Evolutionary conservation across 2,113 vertebrate species (phyloP), one percentile per base, ranked within the genome.

Genomic region (Oryzias melastigma): DNA sequence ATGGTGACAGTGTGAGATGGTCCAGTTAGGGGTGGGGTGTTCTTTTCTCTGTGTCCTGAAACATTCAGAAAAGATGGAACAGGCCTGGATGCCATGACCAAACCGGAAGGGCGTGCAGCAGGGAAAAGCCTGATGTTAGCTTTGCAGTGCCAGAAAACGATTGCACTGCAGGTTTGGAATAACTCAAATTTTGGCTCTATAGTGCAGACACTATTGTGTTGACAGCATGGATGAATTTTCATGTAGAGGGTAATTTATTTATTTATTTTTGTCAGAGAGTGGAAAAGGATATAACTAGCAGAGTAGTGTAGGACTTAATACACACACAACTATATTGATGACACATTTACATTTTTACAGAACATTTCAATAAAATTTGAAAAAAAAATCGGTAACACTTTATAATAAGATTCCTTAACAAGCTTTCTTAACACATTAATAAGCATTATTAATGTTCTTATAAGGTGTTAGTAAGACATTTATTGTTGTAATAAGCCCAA

Each of bases 41-140:
- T 57, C 65, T 46, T 7, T 35, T 7, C 7, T 35, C 10, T 35
- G 29, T 7, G 35, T 35, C 62, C 27, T 74, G 71, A 66, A 75
- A 61, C 61, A 73, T 61, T 57, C 72, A 65, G 24, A 48, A 52
- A 25, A 61, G 58, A 27, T 71, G 77, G 53, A 61, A 53, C 49
- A 48, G 70, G 58, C 52, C 53, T 4, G 47, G 56, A 52, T 13
- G 13, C 47, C 24, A 35, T 35, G 35, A 12, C 8, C 35, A 35
- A 35, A 35, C 35, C 35, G 35, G 8, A 58, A 44, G 29, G 62
- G 43, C 70, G 45, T 74, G 24, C 22, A 47, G 56, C 1, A 20
- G 17, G 22, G 15, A 55, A 40, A 50, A n/a, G 48, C 52, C 58
- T 71, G 35, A 62, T 62, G 44, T 65, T 60, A 40, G 68, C 50